Conservation (phyloP, 2,797 vertebrate genomes). For the Enteromius anoplus region DNA sequence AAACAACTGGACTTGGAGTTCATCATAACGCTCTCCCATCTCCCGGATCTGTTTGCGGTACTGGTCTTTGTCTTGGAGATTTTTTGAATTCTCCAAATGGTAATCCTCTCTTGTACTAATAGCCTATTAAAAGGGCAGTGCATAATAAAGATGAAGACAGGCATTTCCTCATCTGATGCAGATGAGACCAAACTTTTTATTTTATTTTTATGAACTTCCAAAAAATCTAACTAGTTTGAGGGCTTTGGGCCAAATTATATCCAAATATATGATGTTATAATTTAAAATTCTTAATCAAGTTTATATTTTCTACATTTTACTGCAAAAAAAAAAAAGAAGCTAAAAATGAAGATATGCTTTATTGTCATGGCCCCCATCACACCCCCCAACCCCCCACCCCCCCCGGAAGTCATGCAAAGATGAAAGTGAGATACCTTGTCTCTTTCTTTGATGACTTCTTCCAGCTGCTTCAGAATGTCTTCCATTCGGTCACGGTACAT, state of each 20-base stretch:
- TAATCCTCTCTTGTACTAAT: conserved; percentile 75
- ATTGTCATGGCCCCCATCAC: neutral
- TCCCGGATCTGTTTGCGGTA: conserved; percentile 86
- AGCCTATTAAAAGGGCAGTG: conserved; percentile 48
- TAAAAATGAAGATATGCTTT: neutral
- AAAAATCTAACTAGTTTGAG: neutral
- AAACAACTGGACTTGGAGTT: conserved; percentile 86
- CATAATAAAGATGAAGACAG: neutral
- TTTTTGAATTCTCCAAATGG: conserved; percentile 79
- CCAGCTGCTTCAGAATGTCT: conserved; percentile 85
- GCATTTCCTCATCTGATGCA: neutral
- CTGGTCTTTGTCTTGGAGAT: conserved; percentile 84
- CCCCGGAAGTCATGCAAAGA: neutral
- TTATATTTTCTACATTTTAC: neutral
- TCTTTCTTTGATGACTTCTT: conserved; percentile 87
- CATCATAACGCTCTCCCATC: conserved; percentile 81
- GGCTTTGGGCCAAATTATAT: neutral
- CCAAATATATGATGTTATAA: neutral
- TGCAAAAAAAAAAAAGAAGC: neutral
- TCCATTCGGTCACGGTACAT: conserved; percentile 86
- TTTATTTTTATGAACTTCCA: neutral
- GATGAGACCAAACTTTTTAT: neutral
- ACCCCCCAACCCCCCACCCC: no score
- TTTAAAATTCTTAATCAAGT: neutral
- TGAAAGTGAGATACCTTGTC: conserved; percentile 80